Evolutionary conservation across 2,888 invertebrate species (phyloP), one percentile per base, ranked within the genome.

Genomic region (Chromoteleia sp.): DNA sequence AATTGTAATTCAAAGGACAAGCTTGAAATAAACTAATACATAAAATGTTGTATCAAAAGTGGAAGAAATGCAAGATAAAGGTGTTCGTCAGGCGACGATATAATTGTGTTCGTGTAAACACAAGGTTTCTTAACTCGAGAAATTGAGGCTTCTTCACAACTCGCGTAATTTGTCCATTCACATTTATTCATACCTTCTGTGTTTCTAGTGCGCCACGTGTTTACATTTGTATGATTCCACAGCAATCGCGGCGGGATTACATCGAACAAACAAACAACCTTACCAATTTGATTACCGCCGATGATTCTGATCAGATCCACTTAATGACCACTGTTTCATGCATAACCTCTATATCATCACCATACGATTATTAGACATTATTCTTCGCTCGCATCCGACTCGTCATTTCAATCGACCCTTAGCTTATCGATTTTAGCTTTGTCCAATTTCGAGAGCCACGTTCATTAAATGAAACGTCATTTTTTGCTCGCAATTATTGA

Each of bases 131-230:
- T 65, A 56, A 36, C 65, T 48, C 52, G 43, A 29, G 56, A 70
- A 70, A 63, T 63, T 70, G 80, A 39, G 80, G 80, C 74, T 80
- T 80, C 80, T 68, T 68, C 48, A 45, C 65, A 65, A 48, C 21
- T 10, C 43, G 12, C 45, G 43, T 59, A 43, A 58, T 78, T 30
- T 36, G 48, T 59, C 21, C 56, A 71, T 48, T 70, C 36, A 59
- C 74, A 56, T 61, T 58, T 78, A 56, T 39, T 48, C 43, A 41
- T 36, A 17, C 15, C 30, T 63, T 45, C 25, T 30, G 8, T 17
- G 12, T 17, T 33, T 33, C 10, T n/a, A 33, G 41, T 10, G 1
- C 10, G 29, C 48, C 70, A 45, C 70, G 77, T 77, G 68, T 54
- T 33, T 54, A 70, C 68, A 58, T 58, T 75, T 74, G 56, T 45